phyloP scores from a whole-genome alignment of 2,797 vertebrate genomes.

The Tangara arthus region DNA sequence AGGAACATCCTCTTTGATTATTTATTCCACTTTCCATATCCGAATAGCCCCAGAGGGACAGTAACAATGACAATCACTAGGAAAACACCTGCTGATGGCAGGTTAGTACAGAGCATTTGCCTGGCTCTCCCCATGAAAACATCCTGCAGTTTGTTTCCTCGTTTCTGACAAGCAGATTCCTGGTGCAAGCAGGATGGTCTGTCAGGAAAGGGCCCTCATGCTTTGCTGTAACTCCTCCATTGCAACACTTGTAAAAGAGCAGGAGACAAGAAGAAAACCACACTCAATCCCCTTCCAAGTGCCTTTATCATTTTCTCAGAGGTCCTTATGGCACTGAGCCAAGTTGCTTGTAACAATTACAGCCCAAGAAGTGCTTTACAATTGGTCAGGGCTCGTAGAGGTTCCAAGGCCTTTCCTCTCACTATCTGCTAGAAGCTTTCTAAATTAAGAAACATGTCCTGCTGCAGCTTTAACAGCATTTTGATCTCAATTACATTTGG shows the following conservation, averaged over 20 bases:
- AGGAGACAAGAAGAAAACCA: not conserved
- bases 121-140: not conserved
- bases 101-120: not conserved
- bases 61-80: conserved; percentile 9
- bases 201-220: not conserved
- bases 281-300: not conserved
- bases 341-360: not conserved
- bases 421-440: not conserved
- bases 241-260: not conserved
- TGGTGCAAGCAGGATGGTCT: not conserved
- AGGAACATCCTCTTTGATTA: conserved; percentile 62
- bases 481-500: not conserved
- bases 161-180: not conserved
- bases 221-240: not conserved
- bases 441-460: not conserved
- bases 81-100: conserved; percentile 47
- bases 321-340: not conserved
- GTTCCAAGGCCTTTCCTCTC: not conserved
- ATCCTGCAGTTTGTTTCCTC: not conserved
- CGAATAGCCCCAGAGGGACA: conserved; percentile 31
- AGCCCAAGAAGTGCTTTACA: not conserved
- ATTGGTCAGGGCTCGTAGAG: not conserved
- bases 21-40: conserved; percentile 54
- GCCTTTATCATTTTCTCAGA: not conserved
- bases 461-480: not conserved